These are phyloP conservation scores for Telenomus remus DNA, from an alignment of 1,140 invertebrate genomes.

Conservation along the genomic window DNA sequence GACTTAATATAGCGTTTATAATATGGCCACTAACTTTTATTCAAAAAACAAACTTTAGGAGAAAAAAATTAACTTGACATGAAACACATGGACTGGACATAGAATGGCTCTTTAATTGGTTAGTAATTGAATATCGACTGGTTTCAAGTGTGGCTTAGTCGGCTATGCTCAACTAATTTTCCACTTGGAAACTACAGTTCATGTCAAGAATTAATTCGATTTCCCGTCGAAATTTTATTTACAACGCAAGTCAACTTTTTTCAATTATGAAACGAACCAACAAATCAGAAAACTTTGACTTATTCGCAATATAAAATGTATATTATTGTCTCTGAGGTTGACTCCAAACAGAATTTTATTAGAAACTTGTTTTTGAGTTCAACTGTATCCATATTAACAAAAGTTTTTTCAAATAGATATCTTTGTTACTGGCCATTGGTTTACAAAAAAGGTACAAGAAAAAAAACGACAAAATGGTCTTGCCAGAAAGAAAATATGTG, in stretches of 20 bases:
- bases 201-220: not conserved
- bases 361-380: too few species aligned
- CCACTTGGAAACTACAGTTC: conserved; percentile 12
- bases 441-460: conserved; percentile 14
- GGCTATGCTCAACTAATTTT: conserved; percentile 22
- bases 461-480: conserved; percentile 33
- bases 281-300: too few species aligned
- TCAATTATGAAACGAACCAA: too few species aligned
- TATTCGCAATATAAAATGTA: too few species aligned
- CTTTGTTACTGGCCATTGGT: conserved; percentile 33
- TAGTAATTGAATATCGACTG: conserved; percentile 33
- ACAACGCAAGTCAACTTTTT: too few species aligned
- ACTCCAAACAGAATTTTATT: not conserved
- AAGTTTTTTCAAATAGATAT: conserved; percentile 11
- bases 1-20: too few species aligned
- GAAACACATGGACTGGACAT: conserved; percentile 11
- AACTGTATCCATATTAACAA: not conserved
- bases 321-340: too few species aligned
- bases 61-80: conserved; percentile 13
- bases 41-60: too few species aligned
- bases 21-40: too few species aligned
- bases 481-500: conserved; percentile 16
- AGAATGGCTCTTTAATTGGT: conserved; percentile 21
- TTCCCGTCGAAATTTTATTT: not conserved
- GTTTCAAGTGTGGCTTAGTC: conserved; percentile 5